A percentile compares a stretch with the other conserved stretches of the same genome.
These are phyloP conservation scores for Panthera tigris DNA, from an alignment of 2,113 vertebrate genomes.

Conservation along the genomic window DNA sequence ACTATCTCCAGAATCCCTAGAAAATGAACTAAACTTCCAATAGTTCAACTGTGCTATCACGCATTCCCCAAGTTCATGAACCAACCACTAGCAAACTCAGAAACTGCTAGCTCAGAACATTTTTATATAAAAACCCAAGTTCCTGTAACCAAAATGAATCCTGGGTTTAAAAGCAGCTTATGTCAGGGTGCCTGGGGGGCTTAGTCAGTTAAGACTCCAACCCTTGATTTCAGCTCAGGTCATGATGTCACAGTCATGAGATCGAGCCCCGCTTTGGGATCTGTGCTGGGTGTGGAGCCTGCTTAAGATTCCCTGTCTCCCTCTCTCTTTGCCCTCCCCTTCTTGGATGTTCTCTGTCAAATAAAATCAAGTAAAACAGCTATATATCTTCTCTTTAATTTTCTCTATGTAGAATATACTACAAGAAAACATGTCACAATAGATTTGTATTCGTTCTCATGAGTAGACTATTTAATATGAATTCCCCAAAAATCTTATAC, in stretches of 20 bases:
- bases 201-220: no score
- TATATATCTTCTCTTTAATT: neutral
- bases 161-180: neutral
- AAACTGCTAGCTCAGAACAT: neutral
- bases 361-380: neutral
- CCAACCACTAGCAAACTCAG: neutral
- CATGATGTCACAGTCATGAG: no score
- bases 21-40: constrained; percentile 8
- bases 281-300: no score
- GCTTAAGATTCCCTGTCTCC: no score
- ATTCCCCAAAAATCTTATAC: neutral
- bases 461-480: neutral
- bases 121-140: neutral
- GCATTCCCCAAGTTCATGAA: neutral
- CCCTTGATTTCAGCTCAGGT: no score
- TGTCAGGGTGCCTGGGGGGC: no score
- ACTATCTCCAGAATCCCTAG: neutral
- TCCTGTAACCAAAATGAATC: neutral
- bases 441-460: neutral
- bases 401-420: neutral
- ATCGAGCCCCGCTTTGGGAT: no score
- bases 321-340: no score
- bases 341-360: no score
- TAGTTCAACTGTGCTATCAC: neutral
- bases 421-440: neutral